A percentile compares a stretch with the other conserved stretches of the same genome.
Conservation (phyloP, 2,113 vertebrate species). For the Notarius quadriscutis region DNA sequence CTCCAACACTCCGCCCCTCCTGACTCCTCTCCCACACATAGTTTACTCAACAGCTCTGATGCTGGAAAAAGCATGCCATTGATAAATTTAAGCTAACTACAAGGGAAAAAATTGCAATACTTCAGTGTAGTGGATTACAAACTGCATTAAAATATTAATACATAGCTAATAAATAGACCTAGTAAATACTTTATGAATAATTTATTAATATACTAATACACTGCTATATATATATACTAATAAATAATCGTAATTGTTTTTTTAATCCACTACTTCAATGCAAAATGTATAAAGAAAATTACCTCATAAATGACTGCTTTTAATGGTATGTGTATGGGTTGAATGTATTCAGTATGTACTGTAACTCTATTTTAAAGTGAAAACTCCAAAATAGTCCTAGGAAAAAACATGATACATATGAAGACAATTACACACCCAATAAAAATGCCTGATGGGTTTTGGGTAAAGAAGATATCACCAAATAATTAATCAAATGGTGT, state of each 20-base stretch:
- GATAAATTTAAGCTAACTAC: background rate
- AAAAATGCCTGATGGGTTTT: background rate
- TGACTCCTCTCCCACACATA: conserved; percentile 8
- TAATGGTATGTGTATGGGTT: background rate
- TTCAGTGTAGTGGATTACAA: background rate
- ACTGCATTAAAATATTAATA: background rate
- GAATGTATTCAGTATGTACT: background rate
- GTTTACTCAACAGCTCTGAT: background rate
- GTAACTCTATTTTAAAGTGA: background rate
- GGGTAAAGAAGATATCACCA: background rate
- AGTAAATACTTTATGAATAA: background rate
- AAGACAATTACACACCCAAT: background rate
- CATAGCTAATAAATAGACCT: background rate
- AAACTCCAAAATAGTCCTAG: background rate
- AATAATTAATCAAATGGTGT: background rate
- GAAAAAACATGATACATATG: too few relatives aligned
- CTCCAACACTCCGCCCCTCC: conserved; percentile 4
- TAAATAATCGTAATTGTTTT: background rate
- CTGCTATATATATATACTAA: too few relatives aligned
- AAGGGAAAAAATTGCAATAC: too few relatives aligned
- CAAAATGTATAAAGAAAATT: background rate
- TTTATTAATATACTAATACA: too few relatives aligned
- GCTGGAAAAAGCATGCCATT: background rate
- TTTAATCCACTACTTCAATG: background rate
- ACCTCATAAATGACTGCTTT: background rate